Evolutionary conservation across 1,140 invertebrate species (phyloP), one percentile per base, ranked within the genome.

Genomic region (Papilio glaucus): DNA sequence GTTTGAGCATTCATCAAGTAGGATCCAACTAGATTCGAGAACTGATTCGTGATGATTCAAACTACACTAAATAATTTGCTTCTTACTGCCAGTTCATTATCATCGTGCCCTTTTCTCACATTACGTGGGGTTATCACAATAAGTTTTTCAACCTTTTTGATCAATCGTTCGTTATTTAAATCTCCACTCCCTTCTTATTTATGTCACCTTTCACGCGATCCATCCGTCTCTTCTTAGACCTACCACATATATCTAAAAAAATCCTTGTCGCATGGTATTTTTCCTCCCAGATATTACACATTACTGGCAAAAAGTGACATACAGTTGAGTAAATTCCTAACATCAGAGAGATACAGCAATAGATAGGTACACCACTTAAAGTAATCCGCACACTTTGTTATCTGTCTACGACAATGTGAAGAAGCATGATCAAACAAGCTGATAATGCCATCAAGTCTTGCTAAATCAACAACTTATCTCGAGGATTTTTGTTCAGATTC

Each of bases 381-480:
- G 33, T 69, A 69, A 69, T 69, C 21, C 67, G 12, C 24, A 49
- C 0, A 5, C 3, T 42, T 29, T 62, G 24, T 63, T 62, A 63
- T 62, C 57, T 45, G 38, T 42, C 65, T 67, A 45, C 26, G 39
- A 62, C 70, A 75, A 73, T 70, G 63, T 77, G 74, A 76, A 76
- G 78, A 72, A 77, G 78, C 72, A 70, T 74, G 75, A 21, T 21
- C 42, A 69, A 69, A 69, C 45, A 69, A 49, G 41, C 18, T n/a
- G 21, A 71, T 57, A 65, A 69, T 71, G 71, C 72, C 69, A 74
- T 72, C 69, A 60, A 72, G 71, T 39, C 45, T 69, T 42, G 57
- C 62, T 41, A 61, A 53, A 73, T 79, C 76, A 77, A 72, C 71
- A 21, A 53, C 41, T 61, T 71, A 74, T 79, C 71, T 72, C 45